Evolutionary conservation across 2,797 vertebrate species (phyloP), one percentile per base, ranked within the genome.

Genomic region (Nothura maculosa): DNA sequence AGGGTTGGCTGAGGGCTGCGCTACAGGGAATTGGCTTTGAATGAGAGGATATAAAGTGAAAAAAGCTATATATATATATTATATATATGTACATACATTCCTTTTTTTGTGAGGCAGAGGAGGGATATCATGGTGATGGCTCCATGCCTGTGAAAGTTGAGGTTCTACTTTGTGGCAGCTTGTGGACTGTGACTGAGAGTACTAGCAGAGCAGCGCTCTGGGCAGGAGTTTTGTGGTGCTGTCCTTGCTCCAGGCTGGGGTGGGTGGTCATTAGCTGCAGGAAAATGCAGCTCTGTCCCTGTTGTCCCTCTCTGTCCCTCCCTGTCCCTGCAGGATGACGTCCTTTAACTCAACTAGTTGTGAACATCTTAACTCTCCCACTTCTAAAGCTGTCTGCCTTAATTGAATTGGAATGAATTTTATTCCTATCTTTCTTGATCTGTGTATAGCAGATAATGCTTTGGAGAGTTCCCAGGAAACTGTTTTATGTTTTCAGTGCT

Each of bases 191-290:
- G 52, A 10, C 54, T 18, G 18, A 55, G 54, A 43, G 16, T 17
- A 12, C 19, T 25, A 64, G 24, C 0, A 0, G 40, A 72, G 50
- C 30, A 48, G 30, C 10, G 30, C 12, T 43, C 3, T 6, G 1
- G 0, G 11, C 0, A 21, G 10, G 13, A 8, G 57, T 30, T 6
- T 15, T n/a, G 43, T 11, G 21, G 62, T 21, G 6, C n/a, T 58
- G 38, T 64, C 27, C 52, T 19, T 15, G 32, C 5, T 21, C 34
- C 52, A 0, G 21, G 6, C 20, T 84, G 60, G 14, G 43, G 47
- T 55, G 2, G 3, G 18, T 42, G 21, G 5, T 88, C 13, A 7
- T 36, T 80, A 45, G 8, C 17, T 1, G 0, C 30, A 78, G 21
- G 48, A 61, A 91, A 83, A 90, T 10, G 2, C 27, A 25, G 2